Evolutionary conservation across 2,113 vertebrate genomes (phyloP), one percentile per base, ranked within the genome.

Genomic region (Alexandromys fortis): DNA sequence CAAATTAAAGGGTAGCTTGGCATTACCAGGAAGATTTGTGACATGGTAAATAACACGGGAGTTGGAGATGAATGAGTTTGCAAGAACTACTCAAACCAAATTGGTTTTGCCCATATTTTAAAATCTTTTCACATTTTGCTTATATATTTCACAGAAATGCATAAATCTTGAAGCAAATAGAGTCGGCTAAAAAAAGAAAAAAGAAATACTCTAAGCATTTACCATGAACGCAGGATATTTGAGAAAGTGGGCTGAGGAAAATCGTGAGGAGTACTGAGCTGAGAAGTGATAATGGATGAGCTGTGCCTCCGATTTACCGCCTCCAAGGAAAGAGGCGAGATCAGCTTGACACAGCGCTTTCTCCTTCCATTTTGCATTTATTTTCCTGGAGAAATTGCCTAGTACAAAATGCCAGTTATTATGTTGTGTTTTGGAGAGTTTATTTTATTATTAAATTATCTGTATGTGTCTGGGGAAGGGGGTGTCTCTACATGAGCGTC

Each of bases 81-180:
- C 82, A 63, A 78, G 94, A 97, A 83, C 89, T 87, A 63, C 63
- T 95, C 94, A 52, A 73, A 87, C 88, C 70, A 92, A 96, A 98
- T 96, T 94, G 92, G 92, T 95, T 97, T 97, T 38, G 95, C 75
- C 89, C 94, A 28, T 1, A 0, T 91, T 98, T 95, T 97, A 94
- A 94, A 97, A 94, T 97, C 94, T 94, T 94, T 92, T 92, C 91
- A 38, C 89, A 96, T 96, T 93, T 97, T 68, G 94, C 96, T 97
- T 97, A 94, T 61, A 9, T 91, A 97, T 96, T 68, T 90, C 96
- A 96, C 63, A 87, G 93, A 91, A 91, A 96, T 82, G 82, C 97
- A 97, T 98, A 98, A 97, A 98, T 98, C 96, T 95, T 87, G 93
- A 92, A 96, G 97, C 90, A 97, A 97, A 94, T 87, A 87, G 96